Evolutionary conservation across 1,140 invertebrate genomes (phyloP).

Genomic region (Drosophila prosaltans): DNA sequence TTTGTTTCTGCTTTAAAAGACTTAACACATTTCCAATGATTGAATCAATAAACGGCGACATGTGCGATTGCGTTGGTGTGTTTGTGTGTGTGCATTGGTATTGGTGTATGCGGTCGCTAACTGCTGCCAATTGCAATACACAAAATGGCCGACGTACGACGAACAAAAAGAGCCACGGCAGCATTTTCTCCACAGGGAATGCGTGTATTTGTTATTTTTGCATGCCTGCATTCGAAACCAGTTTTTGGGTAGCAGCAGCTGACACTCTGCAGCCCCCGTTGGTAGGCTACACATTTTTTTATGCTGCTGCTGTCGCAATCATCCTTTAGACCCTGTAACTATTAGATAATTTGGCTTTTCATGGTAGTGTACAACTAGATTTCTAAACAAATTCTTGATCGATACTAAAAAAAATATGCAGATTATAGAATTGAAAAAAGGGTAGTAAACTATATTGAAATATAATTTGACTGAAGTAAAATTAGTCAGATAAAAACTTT

Average conservation of each 20-base stretch:
- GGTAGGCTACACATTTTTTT: slow-evolving; percentile 19
- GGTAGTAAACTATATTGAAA: too few relatives aligned
- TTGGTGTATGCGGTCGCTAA: slow-evolving; percentile 35
- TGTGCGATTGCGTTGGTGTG: slow-evolving; percentile 41
- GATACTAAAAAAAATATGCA: too few relatives aligned
- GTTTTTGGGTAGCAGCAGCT: slow-evolving; percentile 34
- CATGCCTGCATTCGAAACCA: slow-evolving; percentile 37
- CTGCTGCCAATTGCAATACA: slow-evolving; percentile 60
- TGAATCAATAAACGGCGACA: slow-evolving; percentile 79
- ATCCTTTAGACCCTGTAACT: not conserved
- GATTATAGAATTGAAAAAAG: too few relatives aligned
- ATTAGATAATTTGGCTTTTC: not conserved
- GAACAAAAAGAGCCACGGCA: slow-evolving; percentile 57
- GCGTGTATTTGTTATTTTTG: slow-evolving; percentile 48
- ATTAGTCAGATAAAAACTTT: too few relatives aligned
- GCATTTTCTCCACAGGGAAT: slow-evolving; percentile 41
- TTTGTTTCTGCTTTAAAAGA: slow-evolving; percentile 62
- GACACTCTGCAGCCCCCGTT: slow-evolving; percentile 32
- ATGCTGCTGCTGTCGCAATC: not conserved
- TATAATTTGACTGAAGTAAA: too few relatives aligned
- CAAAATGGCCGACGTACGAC: slow-evolving; percentile 15
- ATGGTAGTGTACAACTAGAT: not conserved
- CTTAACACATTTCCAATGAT: slow-evolving; percentile 77
- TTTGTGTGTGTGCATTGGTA: slow-evolving; percentile 8
- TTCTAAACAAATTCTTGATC: too few relatives aligned